These are phyloP conservation scores for Tapirus terrestris DNA, from an alignment of 2,113 vertebrate species.

Conservation along the genomic window DNA sequence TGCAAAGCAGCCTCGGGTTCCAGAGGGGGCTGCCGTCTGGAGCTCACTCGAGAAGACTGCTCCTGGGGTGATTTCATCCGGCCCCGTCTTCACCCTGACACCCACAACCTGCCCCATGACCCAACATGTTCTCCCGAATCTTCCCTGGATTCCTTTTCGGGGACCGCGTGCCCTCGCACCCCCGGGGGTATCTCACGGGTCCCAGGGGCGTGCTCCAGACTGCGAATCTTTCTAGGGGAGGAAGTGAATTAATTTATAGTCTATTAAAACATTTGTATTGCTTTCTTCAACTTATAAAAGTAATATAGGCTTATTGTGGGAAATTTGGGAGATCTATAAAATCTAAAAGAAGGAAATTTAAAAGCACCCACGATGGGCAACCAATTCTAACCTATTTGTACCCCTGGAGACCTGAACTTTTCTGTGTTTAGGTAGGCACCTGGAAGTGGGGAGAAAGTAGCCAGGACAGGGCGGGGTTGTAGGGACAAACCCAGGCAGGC, in stretches of 20 bases:
- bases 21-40: background rate
- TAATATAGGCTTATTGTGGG: too few species aligned
- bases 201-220: background rate
- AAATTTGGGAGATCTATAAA: background rate
- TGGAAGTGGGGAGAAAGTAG: background rate
- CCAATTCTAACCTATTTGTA: background rate
- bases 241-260: background rate
- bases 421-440: too few species aligned
- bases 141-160: background rate
- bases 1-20: rapidly evolving
- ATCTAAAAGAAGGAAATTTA: too few species aligned
- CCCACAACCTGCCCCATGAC: background rate
- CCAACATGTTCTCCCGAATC: background rate
- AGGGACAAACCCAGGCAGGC: background rate
- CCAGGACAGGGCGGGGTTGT: background rate
- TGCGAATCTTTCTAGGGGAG: background rate
- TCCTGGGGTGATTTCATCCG: background rate
- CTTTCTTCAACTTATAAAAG: too few species aligned
- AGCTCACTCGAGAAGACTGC: background rate
- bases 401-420: background rate
- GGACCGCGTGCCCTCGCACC: rapidly evolving
- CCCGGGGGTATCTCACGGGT: rapidly evolving
- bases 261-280: background rate
- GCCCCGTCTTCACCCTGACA: too few species aligned
- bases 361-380: background rate